Evolutionary conservation across 2,888 invertebrate genomes (phyloP).

Genomic region (Cephus runcator): DNA sequence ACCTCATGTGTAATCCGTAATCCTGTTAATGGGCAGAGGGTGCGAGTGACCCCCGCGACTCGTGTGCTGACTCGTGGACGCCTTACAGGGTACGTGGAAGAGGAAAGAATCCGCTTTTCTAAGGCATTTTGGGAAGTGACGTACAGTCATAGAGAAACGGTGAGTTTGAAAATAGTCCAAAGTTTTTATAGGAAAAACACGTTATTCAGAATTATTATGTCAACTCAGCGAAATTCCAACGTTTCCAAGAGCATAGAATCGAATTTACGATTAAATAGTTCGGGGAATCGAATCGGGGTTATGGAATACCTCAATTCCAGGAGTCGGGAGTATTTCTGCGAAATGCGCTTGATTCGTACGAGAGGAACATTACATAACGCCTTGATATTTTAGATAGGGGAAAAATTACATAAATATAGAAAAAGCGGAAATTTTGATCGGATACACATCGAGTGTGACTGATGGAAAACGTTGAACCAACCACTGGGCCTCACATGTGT

Average conservation of each 20-base stretch:
- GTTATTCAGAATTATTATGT: background rate
- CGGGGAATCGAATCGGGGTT: background rate
- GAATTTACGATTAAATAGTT: background rate
- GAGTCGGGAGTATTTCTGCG: background rate
- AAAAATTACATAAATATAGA: background rate
- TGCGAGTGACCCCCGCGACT: background rate
- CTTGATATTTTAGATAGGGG: background rate
- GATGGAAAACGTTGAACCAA: background rate
- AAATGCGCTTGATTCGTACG: background rate
- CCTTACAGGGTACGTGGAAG: background rate
- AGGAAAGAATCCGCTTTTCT: background rate
- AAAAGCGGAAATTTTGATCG: background rate
- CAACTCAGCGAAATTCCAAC: background rate
- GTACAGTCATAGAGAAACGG: background rate
- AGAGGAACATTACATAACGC: background rate
- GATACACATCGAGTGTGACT: background rate
- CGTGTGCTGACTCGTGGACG: no score
- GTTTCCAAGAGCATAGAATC: background rate
- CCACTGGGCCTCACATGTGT: background rate
- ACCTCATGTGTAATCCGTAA: conserved; percentile 24
- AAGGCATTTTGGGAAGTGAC: background rate
- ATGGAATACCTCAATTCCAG: background rate
- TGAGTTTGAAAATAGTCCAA: background rate
- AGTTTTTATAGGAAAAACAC: background rate
- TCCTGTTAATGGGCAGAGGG: conserved; percentile 24